Percentiles rank a stretch among this genome's conserved stretches.
These are phyloP conservation scores for Drosophila maculinotata DNA, from an alignment of 2,888 invertebrate species.

Conservation along the genomic window DNA sequence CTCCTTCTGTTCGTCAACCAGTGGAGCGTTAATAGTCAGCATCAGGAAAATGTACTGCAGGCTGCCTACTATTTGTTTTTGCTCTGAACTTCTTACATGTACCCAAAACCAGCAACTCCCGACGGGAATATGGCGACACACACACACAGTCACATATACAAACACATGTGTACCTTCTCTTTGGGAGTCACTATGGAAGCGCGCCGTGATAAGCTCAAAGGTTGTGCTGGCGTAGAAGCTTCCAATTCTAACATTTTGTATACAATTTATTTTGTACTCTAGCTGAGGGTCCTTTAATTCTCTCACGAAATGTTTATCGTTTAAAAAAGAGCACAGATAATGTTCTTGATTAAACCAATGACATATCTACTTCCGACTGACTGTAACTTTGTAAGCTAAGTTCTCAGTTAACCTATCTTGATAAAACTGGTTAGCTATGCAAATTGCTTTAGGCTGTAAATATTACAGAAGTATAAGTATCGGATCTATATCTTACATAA, in stretches of 20 bases:
- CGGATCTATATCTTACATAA: no score
- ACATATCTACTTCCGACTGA: neutral
- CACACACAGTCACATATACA: conserved; percentile 6
- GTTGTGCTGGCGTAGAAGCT: conserved; percentile 44
- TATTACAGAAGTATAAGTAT: neutral
- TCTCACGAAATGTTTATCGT: neutral
- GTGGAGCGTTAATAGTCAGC: conserved; percentile 62
- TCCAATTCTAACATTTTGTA: conserved; percentile 29
- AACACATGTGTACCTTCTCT: neutral
- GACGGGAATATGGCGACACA: conserved; percentile 63
- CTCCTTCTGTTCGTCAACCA: conserved; percentile 10
- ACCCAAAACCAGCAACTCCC: conserved; percentile 41
- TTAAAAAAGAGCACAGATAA: neutral
- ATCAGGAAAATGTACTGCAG: conserved; percentile 3
- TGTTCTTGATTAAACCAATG: neutral
- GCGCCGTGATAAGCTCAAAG: conserved; percentile 70
- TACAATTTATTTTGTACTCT: conserved; percentile 9
- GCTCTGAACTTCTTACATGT: conserved; percentile 75
- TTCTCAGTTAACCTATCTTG: neutral
- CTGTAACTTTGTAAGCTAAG: neutral
- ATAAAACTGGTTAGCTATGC: neutral
- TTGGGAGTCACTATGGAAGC: conserved; percentile 13
- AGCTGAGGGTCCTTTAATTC: neutral
- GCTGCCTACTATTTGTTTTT: conserved; percentile 60
- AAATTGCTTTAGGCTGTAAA: neutral